Percentiles rank a stretch among this genome's conserved stretches.
phyloP scores from a whole-genome alignment of 2,888 invertebrate genomes.

The Calliphora vomitoria region DNA sequence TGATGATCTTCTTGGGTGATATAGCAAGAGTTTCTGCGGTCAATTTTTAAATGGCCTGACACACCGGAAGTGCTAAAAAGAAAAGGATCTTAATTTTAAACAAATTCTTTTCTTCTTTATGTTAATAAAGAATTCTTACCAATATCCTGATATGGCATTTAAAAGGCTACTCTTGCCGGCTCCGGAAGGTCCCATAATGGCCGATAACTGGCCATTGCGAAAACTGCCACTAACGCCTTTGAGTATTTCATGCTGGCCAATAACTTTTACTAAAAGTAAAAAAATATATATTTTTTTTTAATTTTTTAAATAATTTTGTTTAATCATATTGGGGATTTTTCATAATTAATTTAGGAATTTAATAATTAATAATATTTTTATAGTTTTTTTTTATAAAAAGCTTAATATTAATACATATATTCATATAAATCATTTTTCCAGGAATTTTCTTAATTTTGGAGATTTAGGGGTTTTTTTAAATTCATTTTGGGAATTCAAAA shows the following conservation, averaged over 20 bases:
- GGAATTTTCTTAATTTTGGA: too few relatives aligned
- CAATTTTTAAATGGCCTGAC: slow-evolving; percentile 89
- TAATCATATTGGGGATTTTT: too few relatives aligned
- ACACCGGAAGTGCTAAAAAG: slow-evolving; percentile 87
- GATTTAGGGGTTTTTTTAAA: too few relatives aligned
- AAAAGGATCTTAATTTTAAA: not conserved
- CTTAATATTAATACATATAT: too few relatives aligned
- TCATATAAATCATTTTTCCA: too few relatives aligned
- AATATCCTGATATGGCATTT: slow-evolving; percentile 91
- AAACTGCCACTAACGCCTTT: slow-evolving; percentile 88
- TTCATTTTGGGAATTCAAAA: too few relatives aligned
- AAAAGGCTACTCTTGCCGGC: slow-evolving; percentile 91
- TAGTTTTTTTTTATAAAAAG: too few relatives aligned
- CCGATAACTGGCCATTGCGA: slow-evolving; percentile 87
- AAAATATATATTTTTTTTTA: slow-evolving; percentile 35
- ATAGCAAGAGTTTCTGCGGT: slow-evolving; percentile 91
- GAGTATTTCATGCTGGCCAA: slow-evolving; percentile 86
- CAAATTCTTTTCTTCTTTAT: not conserved
- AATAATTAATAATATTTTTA: too few relatives aligned
- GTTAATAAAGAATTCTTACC: slow-evolving; percentile 84
- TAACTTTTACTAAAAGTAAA: slow-evolving; percentile 84
- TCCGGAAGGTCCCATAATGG: slow-evolving; percentile 89
- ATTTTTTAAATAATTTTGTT: not conserved
- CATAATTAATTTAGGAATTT: too few relatives aligned
- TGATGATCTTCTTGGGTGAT: slow-evolving; percentile 92